Evolutionary conservation across 2,888 invertebrate species (phyloP), one percentile per base, ranked within the genome.

Genomic region (Synergus itoensis): DNA sequence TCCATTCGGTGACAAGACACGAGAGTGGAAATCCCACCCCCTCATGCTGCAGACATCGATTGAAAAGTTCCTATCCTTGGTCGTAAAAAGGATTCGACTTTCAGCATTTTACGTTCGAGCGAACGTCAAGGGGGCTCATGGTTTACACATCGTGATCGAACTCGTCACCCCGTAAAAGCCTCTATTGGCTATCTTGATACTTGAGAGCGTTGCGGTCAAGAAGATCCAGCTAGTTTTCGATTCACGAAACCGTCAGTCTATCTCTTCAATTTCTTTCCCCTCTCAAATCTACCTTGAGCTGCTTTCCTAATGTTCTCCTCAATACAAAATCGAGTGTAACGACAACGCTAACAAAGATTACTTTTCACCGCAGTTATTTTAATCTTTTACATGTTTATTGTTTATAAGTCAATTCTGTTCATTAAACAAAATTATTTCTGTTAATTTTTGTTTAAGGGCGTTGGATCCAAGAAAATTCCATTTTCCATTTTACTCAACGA

Each of bases 111-210:
- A 80, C 80, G 83, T 79, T 79, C 81, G 81, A 81, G 81, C 65
- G 80, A 82, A 81, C 83, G 85, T 84, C 86, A 84, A 87, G 85
- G 85, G 82, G 82, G 81, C 88, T 90, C 90, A 89, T 89, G 90
- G 88, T 91, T 91, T 89, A 90, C 90, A 87, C 89, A 91, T 90
- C 85, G 86, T 81, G 85, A 86, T 83, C 87, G 84, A 82, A 84
- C 85, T 88, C 86, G 87, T 87, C 88, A 86, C 82, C 76, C 84
- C 87, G 87, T 89, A 87, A 90, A 89, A 90, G 89, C 89, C 86
- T 86, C 86, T 78, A 76, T 67, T 81, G 57, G 82, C 85, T 84
- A 87, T 87, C 86, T 81, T 79, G 80, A 82, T 81, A 83, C 82
- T 79, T 81, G 82, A 80, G 73, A 43, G 18, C 64, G 82, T 80